A percentile compares a stretch with the other conserved stretches of the same genome.
These are phyloP conservation scores for Malurus melanocephalus DNA, from an alignment of 2,113 vertebrate genomes.

Conservation along the genomic window DNA sequence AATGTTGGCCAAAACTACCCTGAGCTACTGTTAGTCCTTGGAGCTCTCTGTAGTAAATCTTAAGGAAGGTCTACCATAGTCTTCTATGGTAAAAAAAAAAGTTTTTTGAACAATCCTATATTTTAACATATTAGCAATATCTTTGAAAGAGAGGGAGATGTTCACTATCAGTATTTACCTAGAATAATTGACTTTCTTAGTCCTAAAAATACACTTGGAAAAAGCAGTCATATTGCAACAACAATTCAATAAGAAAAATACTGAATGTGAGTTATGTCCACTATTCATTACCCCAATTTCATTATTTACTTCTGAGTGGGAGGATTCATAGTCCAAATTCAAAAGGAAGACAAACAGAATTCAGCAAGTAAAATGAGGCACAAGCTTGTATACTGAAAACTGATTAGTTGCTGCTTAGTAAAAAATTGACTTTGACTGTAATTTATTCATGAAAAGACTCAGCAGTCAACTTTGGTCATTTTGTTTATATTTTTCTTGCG, in stretches of 20 bases:
- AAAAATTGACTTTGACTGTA: conserved; percentile 15
- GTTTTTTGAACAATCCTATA: neutral
- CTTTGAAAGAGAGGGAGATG: neutral
- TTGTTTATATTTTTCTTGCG: neutral
- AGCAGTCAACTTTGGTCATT: conserved; percentile 3
- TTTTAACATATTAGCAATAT: neutral
- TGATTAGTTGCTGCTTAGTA: neutral
- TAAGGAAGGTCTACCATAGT: neutral
- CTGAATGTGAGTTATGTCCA: neutral
- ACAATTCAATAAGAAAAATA: neutral
- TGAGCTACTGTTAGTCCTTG: neutral
- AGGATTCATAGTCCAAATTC: neutral
- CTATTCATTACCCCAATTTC: neutral
- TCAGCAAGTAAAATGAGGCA: neutral
- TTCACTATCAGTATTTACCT: neutral
- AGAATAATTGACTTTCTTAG: neutral
- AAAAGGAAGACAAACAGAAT: neutral
- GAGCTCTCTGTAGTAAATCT: neutral
- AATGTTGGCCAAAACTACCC: neutral
- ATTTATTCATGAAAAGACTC: conserved; percentile 34
- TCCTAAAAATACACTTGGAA: neutral
- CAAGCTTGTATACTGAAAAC: neutral
- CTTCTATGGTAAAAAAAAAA: neutral
- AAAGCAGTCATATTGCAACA: neutral
- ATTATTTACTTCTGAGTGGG: neutral